phyloP scores from a whole-genome alignment of 2,113 vertebrate genomes.

The Tragulus kanchil region DNA sequence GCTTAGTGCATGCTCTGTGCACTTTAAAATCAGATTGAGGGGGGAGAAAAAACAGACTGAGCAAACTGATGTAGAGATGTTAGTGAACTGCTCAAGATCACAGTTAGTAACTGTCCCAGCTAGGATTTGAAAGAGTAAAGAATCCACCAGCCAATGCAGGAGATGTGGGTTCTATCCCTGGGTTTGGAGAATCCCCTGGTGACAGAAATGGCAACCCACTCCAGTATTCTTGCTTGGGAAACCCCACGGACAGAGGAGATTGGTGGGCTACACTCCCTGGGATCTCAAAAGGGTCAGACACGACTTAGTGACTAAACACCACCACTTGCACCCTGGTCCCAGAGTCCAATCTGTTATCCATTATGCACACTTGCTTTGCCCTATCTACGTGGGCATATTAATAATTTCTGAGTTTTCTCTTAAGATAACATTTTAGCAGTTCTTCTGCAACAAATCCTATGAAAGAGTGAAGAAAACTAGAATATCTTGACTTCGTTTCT shows the following conservation, averaged over 20 bases:
- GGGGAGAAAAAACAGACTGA: neutral
- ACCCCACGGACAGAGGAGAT: neutral
- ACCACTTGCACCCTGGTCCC: neutral
- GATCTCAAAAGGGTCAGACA: neutral
- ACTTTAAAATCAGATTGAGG: neutral
- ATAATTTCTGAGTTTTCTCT: constrained; percentile 28
- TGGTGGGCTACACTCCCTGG: neutral
- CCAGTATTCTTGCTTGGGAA: neutral
- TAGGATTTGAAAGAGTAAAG: neutral
- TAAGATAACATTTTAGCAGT: neutral
- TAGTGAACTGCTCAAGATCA: neutral
- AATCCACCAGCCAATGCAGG: neutral
- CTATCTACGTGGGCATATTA: neutral
- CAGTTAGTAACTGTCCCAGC: neutral
- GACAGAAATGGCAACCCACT: neutral
- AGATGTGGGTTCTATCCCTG: neutral
- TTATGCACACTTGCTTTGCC: neutral
- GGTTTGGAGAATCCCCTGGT: neutral
- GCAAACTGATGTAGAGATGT: neutral
- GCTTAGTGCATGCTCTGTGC: neutral
- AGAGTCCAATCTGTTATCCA: neutral
- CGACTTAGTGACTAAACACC: neutral
- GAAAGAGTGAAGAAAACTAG: constrained; percentile 19
- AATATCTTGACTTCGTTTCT: constrained; percentile 21
- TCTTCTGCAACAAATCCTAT: constrained; percentile 5